phyloP scores from a whole-genome alignment of 2,888 invertebrate species.

The Cerceris ruficornis region DNA sequence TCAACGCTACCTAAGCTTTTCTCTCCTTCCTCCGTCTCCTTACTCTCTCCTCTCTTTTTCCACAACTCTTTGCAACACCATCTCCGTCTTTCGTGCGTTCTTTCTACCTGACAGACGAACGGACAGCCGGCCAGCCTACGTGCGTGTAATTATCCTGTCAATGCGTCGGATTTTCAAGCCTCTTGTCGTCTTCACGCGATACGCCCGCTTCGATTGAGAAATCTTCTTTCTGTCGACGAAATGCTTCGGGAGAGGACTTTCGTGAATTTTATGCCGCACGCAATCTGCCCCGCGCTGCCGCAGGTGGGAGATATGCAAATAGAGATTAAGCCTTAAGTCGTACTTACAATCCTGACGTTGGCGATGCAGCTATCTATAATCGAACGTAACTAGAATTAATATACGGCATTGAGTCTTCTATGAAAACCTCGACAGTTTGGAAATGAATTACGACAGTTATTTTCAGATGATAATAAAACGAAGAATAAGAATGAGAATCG shows the following conservation, averaged over 20 bases:
- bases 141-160: constrained; percentile 76
- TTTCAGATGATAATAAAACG: no score
- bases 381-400: not conserved
- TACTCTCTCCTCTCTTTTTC: not conserved
- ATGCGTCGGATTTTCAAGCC: constrained; percentile 69
- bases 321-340: not conserved
- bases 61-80: not conserved
- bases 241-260: constrained; percentile 25
- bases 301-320: constrained; percentile 3
- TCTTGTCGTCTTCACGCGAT: constrained; percentile 58
- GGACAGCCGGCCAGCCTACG: constrained; percentile 62
- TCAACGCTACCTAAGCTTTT: constrained; percentile 53
- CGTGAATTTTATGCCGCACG: constrained; percentile 35
- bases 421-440: no score
- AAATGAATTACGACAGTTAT: no score
- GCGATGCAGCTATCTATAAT: not conserved
- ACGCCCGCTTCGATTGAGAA: constrained; percentile 61
- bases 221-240: constrained; percentile 49
- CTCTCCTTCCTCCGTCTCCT: constrained; percentile 27
- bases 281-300: constrained; percentile 25
- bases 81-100: constrained; percentile 10
- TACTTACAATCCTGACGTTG: not conserved
- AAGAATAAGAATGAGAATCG: no score
- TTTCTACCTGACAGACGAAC: constrained; percentile 38
- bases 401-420: no score